These are phyloP conservation scores for Pseudococcus viburni DNA, from an alignment of 2,888 invertebrate genomes.

Conservation along the genomic window DNA sequence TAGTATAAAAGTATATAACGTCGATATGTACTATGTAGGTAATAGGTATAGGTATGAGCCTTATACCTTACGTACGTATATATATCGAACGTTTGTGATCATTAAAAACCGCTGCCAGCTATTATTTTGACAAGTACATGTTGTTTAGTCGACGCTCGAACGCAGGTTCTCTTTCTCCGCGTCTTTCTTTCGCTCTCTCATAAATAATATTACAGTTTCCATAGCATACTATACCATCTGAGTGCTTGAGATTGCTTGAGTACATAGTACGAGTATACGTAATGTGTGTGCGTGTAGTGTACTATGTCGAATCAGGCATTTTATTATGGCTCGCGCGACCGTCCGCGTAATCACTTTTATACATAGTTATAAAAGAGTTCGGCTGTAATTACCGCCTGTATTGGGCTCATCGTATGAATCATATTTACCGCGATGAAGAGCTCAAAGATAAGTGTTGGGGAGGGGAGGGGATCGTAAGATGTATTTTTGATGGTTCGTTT, in stretches of 20 bases:
- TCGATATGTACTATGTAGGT: not conserved
- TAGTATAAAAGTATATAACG: not conserved
- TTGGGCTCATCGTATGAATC: not conserved
- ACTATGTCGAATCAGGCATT: conserved; percentile 27
- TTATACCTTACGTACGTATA: conserved; percentile 7
- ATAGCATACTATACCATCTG: not conserved
- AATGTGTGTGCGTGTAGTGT: not conserved
- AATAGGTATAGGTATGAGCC: not conserved
- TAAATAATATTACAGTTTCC: conserved; percentile 1
- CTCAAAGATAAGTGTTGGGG: not conserved
- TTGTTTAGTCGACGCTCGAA: not conserved
- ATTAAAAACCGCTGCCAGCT: conserved; percentile 39
- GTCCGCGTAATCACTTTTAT: conserved; percentile 2
- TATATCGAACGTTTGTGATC: conserved; percentile 32
- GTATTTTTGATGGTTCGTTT: not conserved
- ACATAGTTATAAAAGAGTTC: not conserved
- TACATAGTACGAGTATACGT: not conserved
- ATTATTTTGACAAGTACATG: conserved; percentile 46
- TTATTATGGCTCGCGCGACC: conserved; percentile 31
- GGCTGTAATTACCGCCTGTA: not conserved
- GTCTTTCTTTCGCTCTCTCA: not conserved
- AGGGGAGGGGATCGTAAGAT: not conserved
- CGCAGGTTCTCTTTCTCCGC: not conserved
- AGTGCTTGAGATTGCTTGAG: not conserved
- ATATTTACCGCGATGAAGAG: not conserved